A percentile compares a stretch with the other conserved stretches of the same genome.
Conservation (phyloP, 2,113 vertebrate species). For the Rattus rattus region DNA sequence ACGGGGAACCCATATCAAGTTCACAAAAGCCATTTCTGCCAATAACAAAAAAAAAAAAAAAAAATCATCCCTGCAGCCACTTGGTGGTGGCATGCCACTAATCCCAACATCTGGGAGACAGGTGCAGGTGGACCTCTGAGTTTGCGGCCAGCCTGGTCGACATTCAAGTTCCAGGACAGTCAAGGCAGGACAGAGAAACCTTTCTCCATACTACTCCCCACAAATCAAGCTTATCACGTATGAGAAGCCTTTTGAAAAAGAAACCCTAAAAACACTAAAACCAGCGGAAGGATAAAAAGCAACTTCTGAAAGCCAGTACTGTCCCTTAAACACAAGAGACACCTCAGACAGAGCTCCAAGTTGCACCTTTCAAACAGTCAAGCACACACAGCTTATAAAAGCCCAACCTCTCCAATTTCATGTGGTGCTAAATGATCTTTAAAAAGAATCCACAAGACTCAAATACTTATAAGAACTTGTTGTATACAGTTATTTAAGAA, state of each 20-base stretch:
- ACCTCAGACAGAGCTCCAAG: background rate
- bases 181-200: too few relatives aligned
- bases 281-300: background rate
- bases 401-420: constrained; percentile 10
- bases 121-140: too few relatives aligned
- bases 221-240: background rate
- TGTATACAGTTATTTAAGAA: constrained; percentile 48
- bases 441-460: constrained; percentile 1
- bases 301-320: constrained; percentile 78
- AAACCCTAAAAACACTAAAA: constrained; percentile 17
- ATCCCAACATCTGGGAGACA: too few relatives aligned
- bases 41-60: background rate
- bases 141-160: too few relatives aligned
- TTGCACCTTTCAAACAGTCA: constrained; percentile 2
- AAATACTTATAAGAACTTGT: constrained; percentile 8
- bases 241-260: background rate
- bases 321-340: constrained; percentile 37
- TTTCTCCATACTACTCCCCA: too few relatives aligned
- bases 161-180: too few relatives aligned
- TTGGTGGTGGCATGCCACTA: too few relatives aligned
- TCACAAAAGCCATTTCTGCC: constrained; percentile 52
- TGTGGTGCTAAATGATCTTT: background rate
- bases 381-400: background rate
- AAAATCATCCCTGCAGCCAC: too few relatives aligned
- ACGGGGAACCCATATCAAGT: constrained; percentile 19